Percentiles rank a stretch among this genome's conserved stretches.
Conservation (phyloP, 2,888 invertebrate genomes). For the Yponomeuta evonymella region DNA sequence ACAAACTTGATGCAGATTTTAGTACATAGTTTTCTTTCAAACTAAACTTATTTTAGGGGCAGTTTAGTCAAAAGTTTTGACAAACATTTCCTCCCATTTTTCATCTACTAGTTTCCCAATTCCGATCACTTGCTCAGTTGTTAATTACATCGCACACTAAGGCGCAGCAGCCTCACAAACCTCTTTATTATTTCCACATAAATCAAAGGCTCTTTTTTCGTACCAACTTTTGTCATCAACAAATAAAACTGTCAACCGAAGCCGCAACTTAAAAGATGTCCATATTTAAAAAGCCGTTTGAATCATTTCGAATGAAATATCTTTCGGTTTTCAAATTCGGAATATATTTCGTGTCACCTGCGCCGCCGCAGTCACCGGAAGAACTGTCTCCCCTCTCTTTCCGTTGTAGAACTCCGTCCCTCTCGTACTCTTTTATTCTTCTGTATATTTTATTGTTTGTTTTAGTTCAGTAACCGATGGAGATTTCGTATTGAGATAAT, state of each 20-base stretch:
- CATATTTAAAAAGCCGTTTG: conserved; percentile 75
- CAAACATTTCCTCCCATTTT: too few relatives aligned
- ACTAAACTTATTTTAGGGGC: too few relatives aligned
- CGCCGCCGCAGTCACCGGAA: conserved; percentile 64
- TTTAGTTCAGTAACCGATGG: conserved; percentile 48
- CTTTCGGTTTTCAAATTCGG: conserved; percentile 73
- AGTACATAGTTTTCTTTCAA: too few relatives aligned
- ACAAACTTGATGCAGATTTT: too few relatives aligned
- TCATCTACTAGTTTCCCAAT: too few relatives aligned
- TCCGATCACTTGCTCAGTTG: too few relatives aligned
- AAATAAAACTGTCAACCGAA: conserved; percentile 72
- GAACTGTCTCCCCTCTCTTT: conserved; percentile 43
- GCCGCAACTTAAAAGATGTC: conserved; percentile 67
- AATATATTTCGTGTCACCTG: conserved; percentile 76
- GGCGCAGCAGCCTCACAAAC: conserved; percentile 23
- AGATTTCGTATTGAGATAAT: conserved; percentile 65
- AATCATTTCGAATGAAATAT: conserved; percentile 70
- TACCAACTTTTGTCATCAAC: conserved; percentile 53
- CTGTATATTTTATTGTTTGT: conserved; percentile 58
- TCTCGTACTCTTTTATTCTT: conserved; percentile 27
- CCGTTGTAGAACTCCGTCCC: conserved; percentile 37
- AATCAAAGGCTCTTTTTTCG: conserved; percentile 62
- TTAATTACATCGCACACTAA: not conserved
- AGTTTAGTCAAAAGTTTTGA: too few relatives aligned
- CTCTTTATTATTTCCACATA: conserved; percentile 64